A percentile compares a stretch with the other conserved stretches of the same genome.
Evolutionary conservation across 1,140 invertebrate genomes (phyloP).

Genomic region (Lepidurus packardi): DNA sequence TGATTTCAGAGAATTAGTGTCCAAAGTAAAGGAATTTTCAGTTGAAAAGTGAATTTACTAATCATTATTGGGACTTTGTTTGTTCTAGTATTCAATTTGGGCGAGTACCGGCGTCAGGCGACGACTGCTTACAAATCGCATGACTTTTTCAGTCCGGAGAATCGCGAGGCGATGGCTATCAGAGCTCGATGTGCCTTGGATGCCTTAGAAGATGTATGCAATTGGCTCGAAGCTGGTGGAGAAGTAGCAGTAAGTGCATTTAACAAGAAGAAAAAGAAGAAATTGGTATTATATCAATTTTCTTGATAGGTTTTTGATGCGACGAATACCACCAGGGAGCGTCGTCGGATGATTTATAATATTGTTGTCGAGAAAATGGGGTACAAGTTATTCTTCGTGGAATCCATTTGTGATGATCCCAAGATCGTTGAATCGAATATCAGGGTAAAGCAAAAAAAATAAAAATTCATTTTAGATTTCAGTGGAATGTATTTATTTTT

Average conservation of each 20-base stretch:
- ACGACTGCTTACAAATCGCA: conserved; percentile 70
- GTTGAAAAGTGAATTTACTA: neutral
- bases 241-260: conserved; percentile 67
- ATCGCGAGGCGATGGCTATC: conserved; percentile 69
- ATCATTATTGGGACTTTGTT: conserved; percentile 29
- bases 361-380: conserved; percentile 64
- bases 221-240: conserved; percentile 68
- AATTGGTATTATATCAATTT: too few species aligned
- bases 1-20: too few species aligned
- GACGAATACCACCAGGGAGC: conserved; percentile 76
- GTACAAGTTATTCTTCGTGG: conserved; percentile 85
- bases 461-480: conserved; percentile 31
- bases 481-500: conserved; percentile 22
- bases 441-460: conserved; percentile 39
- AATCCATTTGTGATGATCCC: conserved; percentile 82
- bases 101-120: conserved; percentile 71
- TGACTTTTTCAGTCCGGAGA: conserved; percentile 79
- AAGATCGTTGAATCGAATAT: conserved; percentile 77
- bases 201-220: conserved; percentile 73
- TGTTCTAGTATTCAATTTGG: conserved; percentile 72
- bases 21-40: too few species aligned
- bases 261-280: neutral
- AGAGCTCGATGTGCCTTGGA: conserved; percentile 70
- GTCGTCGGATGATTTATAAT: conserved; percentile 70
- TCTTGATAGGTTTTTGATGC: conserved; percentile 76